Base-by-base conservation (phyloP, 2,797 vertebrate genomes). In the Paratrypauchen microcephalus region DNA sequence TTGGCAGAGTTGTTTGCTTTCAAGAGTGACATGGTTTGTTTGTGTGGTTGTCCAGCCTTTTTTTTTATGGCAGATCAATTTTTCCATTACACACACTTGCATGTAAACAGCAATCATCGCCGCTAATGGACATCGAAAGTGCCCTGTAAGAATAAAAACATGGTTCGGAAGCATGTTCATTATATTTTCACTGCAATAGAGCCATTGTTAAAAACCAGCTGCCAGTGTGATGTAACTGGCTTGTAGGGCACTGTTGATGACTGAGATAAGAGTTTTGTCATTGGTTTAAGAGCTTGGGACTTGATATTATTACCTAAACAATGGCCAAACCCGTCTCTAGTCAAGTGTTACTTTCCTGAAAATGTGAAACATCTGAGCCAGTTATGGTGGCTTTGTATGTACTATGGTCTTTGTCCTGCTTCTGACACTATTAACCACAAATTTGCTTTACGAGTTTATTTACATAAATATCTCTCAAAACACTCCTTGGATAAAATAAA, bases 121-220 rank as follows among this genome's bases (percentile, higher is more conserved):
- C 68, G 75, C 69, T 77, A 86, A 28, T 54, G 19, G 15, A 67
- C 65, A 36, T 66, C 50, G 47, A 80, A 72, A 61, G 9, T 24
- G 64, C 63, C 3, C 52, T 63, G 23, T 3, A 47, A 54, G 65
- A 72, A 79, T 75, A 28, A 28, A n/a, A 59, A 32, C 70, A 69
- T 41, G 45, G 7, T 6, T 56, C 56, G 2, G 28, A 6, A 66
- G 56, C 39, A 56, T 3, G 18, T 19, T n/a, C 16, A 32, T 52
- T 12, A 5, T 52, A 28, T 21, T 54, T 32, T 52, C 24, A 64
- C 12, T 15, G 9, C 8, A 15, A 32, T n/a, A 61, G n/a, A 39
- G 32, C 1, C 32, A 9, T 36, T 36, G 1, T 8, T 9, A 36
- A 36, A 41, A 62, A 32, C 6, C 19, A 39, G 8, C 50, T 52